Conservation (phyloP, 2,888 invertebrate genomes). For the Pachliopta kotzebuea region DNA sequence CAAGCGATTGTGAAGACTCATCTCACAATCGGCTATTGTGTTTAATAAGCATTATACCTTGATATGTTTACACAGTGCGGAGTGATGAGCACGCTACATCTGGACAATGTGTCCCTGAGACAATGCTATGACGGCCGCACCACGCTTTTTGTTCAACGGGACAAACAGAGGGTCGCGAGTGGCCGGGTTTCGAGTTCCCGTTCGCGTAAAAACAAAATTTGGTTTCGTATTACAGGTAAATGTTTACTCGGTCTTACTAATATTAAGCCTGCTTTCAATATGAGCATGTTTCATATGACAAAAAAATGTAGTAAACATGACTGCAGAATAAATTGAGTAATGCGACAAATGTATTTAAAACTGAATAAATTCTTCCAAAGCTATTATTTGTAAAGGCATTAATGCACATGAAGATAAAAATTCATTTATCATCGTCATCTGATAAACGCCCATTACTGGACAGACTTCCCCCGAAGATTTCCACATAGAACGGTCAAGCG, state of each 20-base stretch:
- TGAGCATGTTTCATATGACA: too few relatives aligned
- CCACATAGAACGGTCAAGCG: too few relatives aligned
- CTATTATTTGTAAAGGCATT: too few relatives aligned
- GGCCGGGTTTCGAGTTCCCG: background rate
- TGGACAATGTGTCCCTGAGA: background rate
- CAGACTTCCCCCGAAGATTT: too few relatives aligned
- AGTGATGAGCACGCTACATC: background rate
- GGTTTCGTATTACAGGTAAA: background rate
- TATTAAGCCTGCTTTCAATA: too few relatives aligned
- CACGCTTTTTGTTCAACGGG: background rate
- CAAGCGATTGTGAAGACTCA: background rate
- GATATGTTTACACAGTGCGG: background rate
- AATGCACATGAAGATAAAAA: too few relatives aligned
- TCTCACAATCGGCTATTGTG: conserved; percentile 2
- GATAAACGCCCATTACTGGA: too few relatives aligned
- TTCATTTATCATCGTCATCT: too few relatives aligned
- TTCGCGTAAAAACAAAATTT: background rate
- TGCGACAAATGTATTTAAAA: too few relatives aligned
- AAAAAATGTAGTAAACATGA: too few relatives aligned
- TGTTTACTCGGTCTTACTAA: background rate
- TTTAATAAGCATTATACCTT: conserved; percentile 3
- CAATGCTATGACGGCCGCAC: background rate
- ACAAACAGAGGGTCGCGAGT: background rate
- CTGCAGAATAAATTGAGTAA: too few relatives aligned
- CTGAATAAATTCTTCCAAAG: too few relatives aligned